phyloP scores from a whole-genome alignment of 2,797 vertebrate genomes.

The Esox masquinongy region DNA sequence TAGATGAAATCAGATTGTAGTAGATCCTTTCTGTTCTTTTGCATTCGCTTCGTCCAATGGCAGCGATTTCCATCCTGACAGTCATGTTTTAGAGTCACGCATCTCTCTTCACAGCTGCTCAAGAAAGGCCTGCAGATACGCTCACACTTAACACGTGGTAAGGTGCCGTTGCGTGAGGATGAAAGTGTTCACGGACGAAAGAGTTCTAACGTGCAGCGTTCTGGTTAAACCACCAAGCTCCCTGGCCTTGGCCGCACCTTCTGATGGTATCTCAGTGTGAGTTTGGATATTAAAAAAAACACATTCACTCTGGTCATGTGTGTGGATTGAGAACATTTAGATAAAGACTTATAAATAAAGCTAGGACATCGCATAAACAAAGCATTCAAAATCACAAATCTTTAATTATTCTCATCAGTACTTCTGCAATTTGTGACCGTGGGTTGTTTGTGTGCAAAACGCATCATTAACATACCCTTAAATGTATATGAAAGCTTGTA shows the following conservation, averaged over 20 bases:
- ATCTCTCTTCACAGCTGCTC: neutral
- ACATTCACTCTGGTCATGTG: no score
- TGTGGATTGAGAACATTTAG: no score
- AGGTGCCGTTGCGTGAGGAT: no score
- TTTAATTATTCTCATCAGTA: neutral
- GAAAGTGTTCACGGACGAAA: no score
- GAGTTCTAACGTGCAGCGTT: no score
- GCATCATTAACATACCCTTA: neutral
- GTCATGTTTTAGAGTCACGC: neutral
- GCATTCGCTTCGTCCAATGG: neutral
- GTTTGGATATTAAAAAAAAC: no score
- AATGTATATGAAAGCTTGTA: neutral
- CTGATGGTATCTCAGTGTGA: no score
- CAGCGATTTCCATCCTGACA: constrained; percentile 1
- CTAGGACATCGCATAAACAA: neutral
- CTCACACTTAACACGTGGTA: neutral
- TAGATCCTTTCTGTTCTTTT: neutral
- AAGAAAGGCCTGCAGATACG: neutral
- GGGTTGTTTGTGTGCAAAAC: neutral
- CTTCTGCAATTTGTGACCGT: neutral
- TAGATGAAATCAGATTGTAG: neutral
- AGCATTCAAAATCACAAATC: neutral
- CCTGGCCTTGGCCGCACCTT: no score
- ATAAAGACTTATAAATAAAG: neutral
- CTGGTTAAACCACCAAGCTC: no score